Evolutionary conservation across 2,113 vertebrate genomes (phyloP), one percentile per base, ranked within the genome.

Genomic region (Leucosticte australis): DNA sequence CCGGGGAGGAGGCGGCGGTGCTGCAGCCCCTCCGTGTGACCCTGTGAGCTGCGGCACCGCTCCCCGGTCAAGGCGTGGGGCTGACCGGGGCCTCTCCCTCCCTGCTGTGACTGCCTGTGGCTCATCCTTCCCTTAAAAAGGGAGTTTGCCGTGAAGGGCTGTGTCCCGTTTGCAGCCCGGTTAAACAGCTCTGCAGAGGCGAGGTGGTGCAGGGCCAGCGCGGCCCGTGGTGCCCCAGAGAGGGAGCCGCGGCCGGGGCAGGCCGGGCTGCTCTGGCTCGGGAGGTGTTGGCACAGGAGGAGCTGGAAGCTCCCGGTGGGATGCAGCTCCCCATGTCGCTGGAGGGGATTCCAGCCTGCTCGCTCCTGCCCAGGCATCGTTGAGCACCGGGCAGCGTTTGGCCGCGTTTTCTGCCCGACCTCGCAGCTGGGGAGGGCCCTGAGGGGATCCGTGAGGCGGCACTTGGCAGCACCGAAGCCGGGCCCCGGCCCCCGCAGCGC

Each of bases 1-100:
- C 26, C 3, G 30, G 27, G 37, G 6, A 13, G 15, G 52, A n/a
- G 53, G 65, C 0, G 37, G 46, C 0, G 4, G 5, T 3, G 46
- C 31, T 4, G 59, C 23, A 23, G 37, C 27, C n/a, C n/a, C n/a
- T n/a, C n/a, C 7, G 24, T 3, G 62, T 2, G 63, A 37, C 35
- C 52, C 44, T 21, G 41, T 0, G 19, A 26, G 63, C 73, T 2
- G 64, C 5, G 57, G 49, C 57, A 3, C 28, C 20, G 27, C 82
- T 10, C 10, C 2, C 47, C 64, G 23, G 8, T 9, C 49, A 5
- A 52, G 0, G 1, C 3, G 2, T 1, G 2, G 1, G 55, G 60
- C 49, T 73, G 44, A 16, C 13, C 33, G 7, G 22, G 59, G 74
- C 16, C 33, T 35, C 18, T 41, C 20, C 20, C 13, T 31, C 2